Evolutionary conservation across 2,888 invertebrate genomes (phyloP).

Genomic region (Teinopalpus imperialis): DNA sequence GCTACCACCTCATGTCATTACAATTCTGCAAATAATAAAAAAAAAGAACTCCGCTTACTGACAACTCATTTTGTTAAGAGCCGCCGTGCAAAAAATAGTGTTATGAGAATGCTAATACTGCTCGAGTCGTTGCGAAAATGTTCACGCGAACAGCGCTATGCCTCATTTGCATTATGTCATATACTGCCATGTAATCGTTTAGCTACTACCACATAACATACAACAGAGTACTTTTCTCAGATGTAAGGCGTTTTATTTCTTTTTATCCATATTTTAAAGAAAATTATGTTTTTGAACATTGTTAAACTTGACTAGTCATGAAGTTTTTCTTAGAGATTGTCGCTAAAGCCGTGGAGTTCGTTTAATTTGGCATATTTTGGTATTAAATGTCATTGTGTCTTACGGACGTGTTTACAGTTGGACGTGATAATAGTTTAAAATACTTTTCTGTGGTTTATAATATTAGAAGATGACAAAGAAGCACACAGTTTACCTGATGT

Average conservation of each 20-base stretch:
- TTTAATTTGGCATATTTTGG: too few relatives aligned
- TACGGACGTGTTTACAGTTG: too few relatives aligned
- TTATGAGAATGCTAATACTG: constrained; percentile 67
- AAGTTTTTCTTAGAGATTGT: too few relatives aligned
- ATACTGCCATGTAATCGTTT: constrained; percentile 60
- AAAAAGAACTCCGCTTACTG: constrained; percentile 45
- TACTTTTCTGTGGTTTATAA: too few relatives aligned
- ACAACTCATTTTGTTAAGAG: constrained; percentile 56
- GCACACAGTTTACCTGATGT: too few relatives aligned
- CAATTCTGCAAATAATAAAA: constrained; percentile 37
- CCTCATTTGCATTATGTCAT: constrained; percentile 73
- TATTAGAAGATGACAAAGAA: too few relatives aligned
- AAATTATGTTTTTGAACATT: too few relatives aligned
- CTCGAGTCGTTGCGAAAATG: constrained; percentile 58
- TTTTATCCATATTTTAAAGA: too few relatives aligned
- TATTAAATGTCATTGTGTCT: too few relatives aligned
- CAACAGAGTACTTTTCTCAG: constrained; percentile 17
- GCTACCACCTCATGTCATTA: constrained; percentile 26
- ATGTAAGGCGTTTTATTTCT: background rate
- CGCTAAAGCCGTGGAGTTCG: too few relatives aligned
- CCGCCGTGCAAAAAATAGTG: constrained; percentile 57
- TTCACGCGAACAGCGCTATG: constrained; percentile 47
- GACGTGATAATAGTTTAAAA: too few relatives aligned
- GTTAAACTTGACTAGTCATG: too few relatives aligned
- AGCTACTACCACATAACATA: constrained; percentile 53